Evolutionary conservation across 1,140 invertebrate genomes (phyloP), one percentile per base, ranked within the genome.

Genomic region (Bombus terrestris): DNA sequence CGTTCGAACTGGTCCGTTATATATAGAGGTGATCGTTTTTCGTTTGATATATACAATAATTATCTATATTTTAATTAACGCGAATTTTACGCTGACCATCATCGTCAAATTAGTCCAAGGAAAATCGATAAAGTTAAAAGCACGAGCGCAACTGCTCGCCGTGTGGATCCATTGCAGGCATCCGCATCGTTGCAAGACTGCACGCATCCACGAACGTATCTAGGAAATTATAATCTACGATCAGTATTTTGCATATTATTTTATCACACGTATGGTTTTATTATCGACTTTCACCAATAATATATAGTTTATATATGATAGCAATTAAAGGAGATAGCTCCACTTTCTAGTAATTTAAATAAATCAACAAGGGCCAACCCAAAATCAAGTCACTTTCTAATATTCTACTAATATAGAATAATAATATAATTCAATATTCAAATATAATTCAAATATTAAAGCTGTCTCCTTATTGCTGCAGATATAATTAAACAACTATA

Each of bases 141-240:
- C 35, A 86, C 35, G 64, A 90, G 62, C 6, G 90, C 43, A 12
- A 59, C 43, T 37, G 83, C 28, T 69, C 43, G 69, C 37, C 57
- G 85, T 28, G 79, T 53, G 4, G 89, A 88, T 57, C 41, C 88
- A 90, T 98, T 98, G 94, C 98, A 98, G 2, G 97, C 98, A 92
- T 98, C 98, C 2, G 97, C 97, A 92, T 98, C 98, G 92, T 97
- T 98, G 95, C 98, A 98, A 85, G 97, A 98, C 93, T 98, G 98
- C 18, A 98, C 96, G 93, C 98, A 98, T 59, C 98, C 98, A 90
- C 97, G 96, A 35, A 98, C 97, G 92, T 98, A 98, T 91, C 98
- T 98, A 93, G 78, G 28, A 96, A 95, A 83, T 81, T 37, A 18
- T 10, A 5, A 32, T 83, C 69, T 9, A 47, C 69, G 37, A 3